Conservation (phyloP, 2,797 vertebrate genomes). For the Echeneis naucrates region DNA sequence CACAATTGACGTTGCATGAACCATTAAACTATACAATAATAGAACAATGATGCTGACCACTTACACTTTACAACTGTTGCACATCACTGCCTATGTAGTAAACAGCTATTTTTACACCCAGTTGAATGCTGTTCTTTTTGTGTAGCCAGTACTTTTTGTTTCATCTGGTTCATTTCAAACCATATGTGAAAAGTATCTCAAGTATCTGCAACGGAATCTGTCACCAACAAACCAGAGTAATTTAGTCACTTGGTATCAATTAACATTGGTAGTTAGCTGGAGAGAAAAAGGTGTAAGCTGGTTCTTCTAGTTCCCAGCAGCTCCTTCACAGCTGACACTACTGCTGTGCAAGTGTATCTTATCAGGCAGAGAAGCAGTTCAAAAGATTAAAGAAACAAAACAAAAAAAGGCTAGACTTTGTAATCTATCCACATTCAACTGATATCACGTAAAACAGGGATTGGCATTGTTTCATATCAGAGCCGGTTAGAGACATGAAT, state of each 20-base stretch:
- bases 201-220: not conserved
- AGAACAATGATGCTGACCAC: not conserved
- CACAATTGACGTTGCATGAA: not conserved
- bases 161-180: not conserved
- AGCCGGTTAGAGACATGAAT: not conserved
- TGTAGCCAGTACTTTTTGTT: not conserved
- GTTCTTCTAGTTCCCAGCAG: not conserved
- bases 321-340: not conserved
- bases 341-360: not conserved
- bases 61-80: conserved; percentile 21
- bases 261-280: not conserved
- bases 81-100: conserved; percentile 35
- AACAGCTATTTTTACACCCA: conserved; percentile 31
- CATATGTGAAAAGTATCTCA: not conserved
- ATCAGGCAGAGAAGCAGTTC: not conserved
- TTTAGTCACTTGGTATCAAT: not conserved
- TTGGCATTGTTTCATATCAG: not conserved
- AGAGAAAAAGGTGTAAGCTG: not conserved
- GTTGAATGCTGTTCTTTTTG: conserved; percentile 3
- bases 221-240: not conserved
- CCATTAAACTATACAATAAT: conserved; percentile 3
- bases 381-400: conserved; percentile 1
- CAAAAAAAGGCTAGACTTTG: not conserved
- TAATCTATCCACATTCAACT: not conserved
- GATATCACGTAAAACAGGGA: conserved; percentile 9